Conservation (phyloP, 2,797 vertebrate species). For the Hapalemur alaotrensis region DNA sequence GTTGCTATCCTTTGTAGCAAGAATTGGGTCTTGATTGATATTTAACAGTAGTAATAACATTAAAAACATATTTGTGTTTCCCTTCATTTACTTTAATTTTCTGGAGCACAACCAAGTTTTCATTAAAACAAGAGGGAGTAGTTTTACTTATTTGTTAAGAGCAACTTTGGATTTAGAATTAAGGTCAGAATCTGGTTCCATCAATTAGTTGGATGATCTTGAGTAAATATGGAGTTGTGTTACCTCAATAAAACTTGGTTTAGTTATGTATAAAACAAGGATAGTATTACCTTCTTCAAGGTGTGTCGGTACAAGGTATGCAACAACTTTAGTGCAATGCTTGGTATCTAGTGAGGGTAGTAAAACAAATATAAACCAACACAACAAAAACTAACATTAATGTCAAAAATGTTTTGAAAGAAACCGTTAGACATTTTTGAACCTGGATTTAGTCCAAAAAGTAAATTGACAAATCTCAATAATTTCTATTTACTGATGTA, state of each 20-base stretch:
- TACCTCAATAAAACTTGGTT: background rate
- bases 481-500: background rate
- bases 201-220: background rate
- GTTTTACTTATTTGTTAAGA: background rate
- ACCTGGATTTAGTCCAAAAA: slow-evolving; percentile 3
- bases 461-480: background rate
- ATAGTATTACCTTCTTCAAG: background rate
- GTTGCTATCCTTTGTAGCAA: background rate
- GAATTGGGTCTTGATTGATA: background rate
- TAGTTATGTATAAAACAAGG: background rate
- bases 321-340: background rate
- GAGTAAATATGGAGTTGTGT: background rate
- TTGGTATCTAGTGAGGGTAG: background rate
- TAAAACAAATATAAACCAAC: background rate
- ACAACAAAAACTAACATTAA: background rate
- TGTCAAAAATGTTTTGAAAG: background rate
- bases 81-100: slow-evolving; percentile 14
- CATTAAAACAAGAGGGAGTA: background rate
- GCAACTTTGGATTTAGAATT: background rate
- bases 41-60: background rate
- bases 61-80: background rate
- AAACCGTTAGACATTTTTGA: background rate
- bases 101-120: background rate
- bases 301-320: background rate
- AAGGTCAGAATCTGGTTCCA: background rate